phyloP scores from a whole-genome alignment of 2,113 vertebrate species.

The Erinaceus europaeus region DNA sequence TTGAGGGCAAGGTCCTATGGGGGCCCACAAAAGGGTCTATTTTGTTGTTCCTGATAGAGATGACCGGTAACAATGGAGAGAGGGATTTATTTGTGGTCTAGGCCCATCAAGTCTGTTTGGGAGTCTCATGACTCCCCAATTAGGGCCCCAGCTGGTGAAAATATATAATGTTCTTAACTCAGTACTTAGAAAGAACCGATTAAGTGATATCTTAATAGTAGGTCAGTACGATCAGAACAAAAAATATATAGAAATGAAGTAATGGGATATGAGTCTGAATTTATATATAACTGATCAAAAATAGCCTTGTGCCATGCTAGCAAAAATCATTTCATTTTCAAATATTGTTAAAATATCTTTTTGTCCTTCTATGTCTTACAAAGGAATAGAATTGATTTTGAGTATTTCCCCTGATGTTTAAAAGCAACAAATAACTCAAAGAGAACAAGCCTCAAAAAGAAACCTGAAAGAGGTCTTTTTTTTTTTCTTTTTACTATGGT shows the following conservation, averaged over 20 bases:
- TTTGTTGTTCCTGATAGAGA: too few species aligned
- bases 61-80: too few species aligned
- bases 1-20: too few species aligned
- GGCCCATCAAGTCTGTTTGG: too few species aligned
- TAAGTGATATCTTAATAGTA: neutral
- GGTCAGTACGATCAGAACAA: neutral
- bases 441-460: constrained; percentile 43
- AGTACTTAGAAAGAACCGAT: neutral
- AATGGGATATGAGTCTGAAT: neutral
- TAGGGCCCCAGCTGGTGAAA: too few species aligned
- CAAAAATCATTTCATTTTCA: constrained; percentile 17
- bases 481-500: constrained; percentile 20
- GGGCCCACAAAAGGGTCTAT: too few species aligned
- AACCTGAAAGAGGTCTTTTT: neutral
- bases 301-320: neutral
- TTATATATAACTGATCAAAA: constrained; percentile 26
- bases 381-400: constrained; percentile 45
- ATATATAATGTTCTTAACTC: neutral
- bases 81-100: too few species aligned
- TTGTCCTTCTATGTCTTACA: constrained; percentile 22
- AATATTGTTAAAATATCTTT: constrained; percentile 5
- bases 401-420: constrained; percentile 50
- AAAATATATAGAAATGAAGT: neutral
- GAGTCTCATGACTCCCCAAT: too few species aligned
- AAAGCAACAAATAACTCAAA: constrained; percentile 51